Base-by-base conservation (phyloP, 2,113 vertebrate genomes). In the Hepsetus odoe region DNA sequence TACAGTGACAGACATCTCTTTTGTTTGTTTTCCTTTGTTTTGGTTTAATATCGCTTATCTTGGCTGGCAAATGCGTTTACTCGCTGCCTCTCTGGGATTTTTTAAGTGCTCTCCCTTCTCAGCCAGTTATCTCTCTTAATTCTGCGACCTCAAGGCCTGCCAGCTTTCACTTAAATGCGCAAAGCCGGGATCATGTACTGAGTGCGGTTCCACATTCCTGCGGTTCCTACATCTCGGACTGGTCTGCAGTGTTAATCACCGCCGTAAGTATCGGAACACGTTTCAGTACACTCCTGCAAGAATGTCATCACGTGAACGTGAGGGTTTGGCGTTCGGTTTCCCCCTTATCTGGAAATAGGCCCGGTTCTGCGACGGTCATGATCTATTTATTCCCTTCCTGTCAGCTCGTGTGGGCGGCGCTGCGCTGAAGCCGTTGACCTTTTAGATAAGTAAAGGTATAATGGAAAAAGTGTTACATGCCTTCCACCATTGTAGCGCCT, bases 21-120 rank as follows among this genome's bases (percentile, higher is more conserved):
- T 70, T 75, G 76, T 80, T 44, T 81, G 62, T 64, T 80, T 84
- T 56, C 75, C 64, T 83, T 33, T 82, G 65, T 64, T 79, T 84
- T 73, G 74, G 56, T 79, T 79, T 79, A 81, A 81, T 70, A n/a
- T 24, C 28, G 72, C 78, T 85, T 72, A 73, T 81, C 77, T 81
- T 33, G 7, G 35, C 72, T 38, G 74, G 67, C 22, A 26, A 80
- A 80, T 58, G 55, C 44, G 33, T 14, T 4, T 24, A 12, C 69
- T 62, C 28, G 33, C 44, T 62, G 56, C 28, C 24, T 56, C 69
- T 64, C 35, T 42, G 35, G 59, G 58, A 61, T 79, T 67, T 55
- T n/a, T 69, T 12, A 64, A 30, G 64, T 55, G 65, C 51, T 58
- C 35, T 11, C 30, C 67, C 11, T 80, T 59, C 40, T 44, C 58